Evolutionary conservation across 2,888 invertebrate species (phyloP), one percentile per base, ranked within the genome.

Genomic region (Andrena fulva): DNA sequence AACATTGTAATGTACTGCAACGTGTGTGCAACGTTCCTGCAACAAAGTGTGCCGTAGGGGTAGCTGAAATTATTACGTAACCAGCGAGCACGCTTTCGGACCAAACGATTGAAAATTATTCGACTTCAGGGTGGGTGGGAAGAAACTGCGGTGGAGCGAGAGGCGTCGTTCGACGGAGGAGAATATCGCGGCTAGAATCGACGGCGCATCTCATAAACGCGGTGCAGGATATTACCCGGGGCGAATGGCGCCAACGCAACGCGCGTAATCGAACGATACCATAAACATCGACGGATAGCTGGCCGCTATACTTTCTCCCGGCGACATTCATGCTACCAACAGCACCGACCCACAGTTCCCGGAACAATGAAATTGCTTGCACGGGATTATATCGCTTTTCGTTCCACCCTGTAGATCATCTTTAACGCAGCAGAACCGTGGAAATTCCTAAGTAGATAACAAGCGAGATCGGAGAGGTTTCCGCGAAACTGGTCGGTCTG

Each of bases 241-340:
- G 68, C 56, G 77, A 80, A 80, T 68, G 67, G 78, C 79, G 35
- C 52, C 76, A 73, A 80, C 74, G 78, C 80, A 54, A 79, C 80
- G 76, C 73, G 54, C 80, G 81, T 85, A 89, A 84, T 88, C 88
- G 85, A 89, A 89, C 82, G 84, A 85, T 84, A 80, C 59, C 82
- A 77, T 86, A 88, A 89, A 89, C 86, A 89, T 77, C 71, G 50
- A 54, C 54, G 60, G 24, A 60, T 59, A 63, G 64, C 70, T 20
- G 59, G 62, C 50, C 54, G 35, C 56, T 54, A 27, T 80, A 79
- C 75, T 81, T 86, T 77, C n/a, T 8, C n/a, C 0, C 8, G 6
- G 0, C 20, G 20, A 52, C 20, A 20, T 20, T 20, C 7, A 52
- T 8, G 20, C 6, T 20, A 52, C 20, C 20, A 52, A 16, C 42